Base-by-base conservation (phyloP, 2,888 invertebrate species). In the Aricia artaxerxes region DNA sequence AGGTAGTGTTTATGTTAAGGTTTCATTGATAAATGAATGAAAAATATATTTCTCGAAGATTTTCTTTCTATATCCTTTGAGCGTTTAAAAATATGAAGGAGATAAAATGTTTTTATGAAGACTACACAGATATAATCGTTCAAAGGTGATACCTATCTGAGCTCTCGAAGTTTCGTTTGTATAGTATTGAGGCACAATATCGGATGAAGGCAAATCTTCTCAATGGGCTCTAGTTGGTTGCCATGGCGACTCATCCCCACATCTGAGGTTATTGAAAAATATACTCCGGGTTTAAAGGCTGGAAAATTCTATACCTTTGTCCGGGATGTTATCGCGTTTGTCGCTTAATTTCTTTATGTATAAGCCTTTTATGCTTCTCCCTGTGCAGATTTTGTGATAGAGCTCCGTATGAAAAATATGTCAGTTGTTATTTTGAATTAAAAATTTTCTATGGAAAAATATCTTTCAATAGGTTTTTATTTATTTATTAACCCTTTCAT, bases 141-240 rank as follows among this genome's bases (percentile, higher is more conserved):
- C 84, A 87, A 89, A 89, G 86, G 85, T 86, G 88, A 88, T 90
- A 88, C 87, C 81, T 85, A 88, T 88, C 88, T 83, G 83, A 86
- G 87, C 85, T 90, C 85, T 86, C 85, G 35, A 31, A 84, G 84
- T 82, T 82, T 81, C 86, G 87, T 89, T 88, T 88, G 91, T 91
- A 90, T 88, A 91, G 91, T 91, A 91, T 92, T 91, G 89, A 84
- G 91, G 86, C 87, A 87, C 88, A 88, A 88, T 90, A 92, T 91
- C 89, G 88, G 91, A 91, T 91, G 84, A 91, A 87, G 89, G 90
- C 88, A 89, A 88, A 90, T 88, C 90, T 88, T 85, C 87, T 92
- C 90, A 92, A 90, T 89, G 87, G 88, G 89, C 90, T 90, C 86
- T 86, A 84, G 85, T 85, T 87, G 86, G 90, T 93, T 84, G 87